These are phyloP conservation scores for Chelidonichthys spinosus DNA, from an alignment of 2,797 vertebrate species.

Conservation along the genomic window DNA sequence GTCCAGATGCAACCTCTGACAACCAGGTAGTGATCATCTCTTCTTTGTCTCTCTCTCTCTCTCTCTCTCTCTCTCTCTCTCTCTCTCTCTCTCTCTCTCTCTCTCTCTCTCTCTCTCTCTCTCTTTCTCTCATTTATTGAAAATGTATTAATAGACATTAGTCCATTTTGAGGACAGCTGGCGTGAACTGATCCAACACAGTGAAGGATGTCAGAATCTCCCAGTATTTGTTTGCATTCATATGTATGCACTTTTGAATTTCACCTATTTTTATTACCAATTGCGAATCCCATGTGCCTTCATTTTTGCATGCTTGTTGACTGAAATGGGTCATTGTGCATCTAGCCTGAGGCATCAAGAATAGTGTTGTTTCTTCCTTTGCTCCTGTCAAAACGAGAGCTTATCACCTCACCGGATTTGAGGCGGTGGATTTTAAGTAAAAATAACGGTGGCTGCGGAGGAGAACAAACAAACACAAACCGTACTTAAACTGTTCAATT, in stretches of 20 bases:
- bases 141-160: conserved; percentile 31
- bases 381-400: conserved; percentile 25
- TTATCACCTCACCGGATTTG: conserved; percentile 43
- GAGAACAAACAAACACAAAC: conserved; percentile 34
- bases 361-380: conserved; percentile 33
- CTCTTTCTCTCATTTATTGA: not conserved
- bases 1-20: conserved; percentile 38
- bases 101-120: conserved; percentile 1
- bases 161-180: conserved; percentile 50
- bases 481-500: conserved; percentile 48
- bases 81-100: not conserved
- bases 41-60: not conserved
- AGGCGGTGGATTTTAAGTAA: conserved; percentile 1
- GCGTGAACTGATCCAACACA: conserved; percentile 1
- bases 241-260: conserved; percentile 15
- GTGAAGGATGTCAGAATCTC: conserved; percentile 9
- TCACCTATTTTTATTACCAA: conserved; percentile 28
- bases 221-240: not conserved
- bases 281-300: conserved; percentile 35
- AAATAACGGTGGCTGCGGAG: not conserved
- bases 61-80: not conserved
- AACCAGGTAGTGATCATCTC: conserved; percentile 13
- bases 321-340: conserved; percentile 73
- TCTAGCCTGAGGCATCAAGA: conserved; percentile 52
- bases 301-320: conserved; percentile 42